Conservation (phyloP, 2,797 vertebrate species). For the Lacerta agilis region DNA sequence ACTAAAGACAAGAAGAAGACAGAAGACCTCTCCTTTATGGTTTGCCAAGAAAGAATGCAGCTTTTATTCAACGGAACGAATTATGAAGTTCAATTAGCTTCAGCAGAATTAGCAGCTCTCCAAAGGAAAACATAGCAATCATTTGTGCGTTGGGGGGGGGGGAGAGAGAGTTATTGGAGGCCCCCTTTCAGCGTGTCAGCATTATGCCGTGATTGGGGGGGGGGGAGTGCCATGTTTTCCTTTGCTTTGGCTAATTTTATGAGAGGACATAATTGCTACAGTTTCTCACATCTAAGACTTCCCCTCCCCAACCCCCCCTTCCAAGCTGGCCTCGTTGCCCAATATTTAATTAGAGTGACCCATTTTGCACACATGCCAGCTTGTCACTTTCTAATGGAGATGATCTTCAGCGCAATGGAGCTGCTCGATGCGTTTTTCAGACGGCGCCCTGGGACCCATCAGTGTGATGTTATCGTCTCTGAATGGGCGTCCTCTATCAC, state of each 20-base stretch:
- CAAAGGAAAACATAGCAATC: not conserved
- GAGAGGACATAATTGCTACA: fast-evolving
- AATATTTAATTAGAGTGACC: not conserved
- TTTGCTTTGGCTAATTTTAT: fast-evolving
- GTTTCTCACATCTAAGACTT: not conserved
- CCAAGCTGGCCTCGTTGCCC: fast-evolving
- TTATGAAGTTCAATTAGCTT: not conserved
- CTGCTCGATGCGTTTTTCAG: not conserved
- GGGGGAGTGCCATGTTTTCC: fast-evolving
- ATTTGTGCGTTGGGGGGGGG: too few relatives aligned
- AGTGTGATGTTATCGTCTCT: slow-evolving; percentile 2
- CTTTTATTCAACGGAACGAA: not conserved
- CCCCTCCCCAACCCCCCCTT: not conserved
- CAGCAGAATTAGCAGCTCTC: not conserved
- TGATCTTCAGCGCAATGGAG: not conserved
- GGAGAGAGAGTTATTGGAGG: not conserved
- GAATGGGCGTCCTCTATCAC: not conserved
- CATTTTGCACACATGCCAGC: not conserved
- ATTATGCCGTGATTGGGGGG: not conserved
- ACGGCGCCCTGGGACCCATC: not conserved
- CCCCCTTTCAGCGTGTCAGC: not conserved
- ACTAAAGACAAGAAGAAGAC: too few relatives aligned
- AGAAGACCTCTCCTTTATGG: too few relatives aligned
- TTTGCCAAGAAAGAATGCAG: not conserved
- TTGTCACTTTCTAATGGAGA: not conserved